Evolutionary conservation across 2,797 vertebrate genomes (phyloP).

Genomic region (Myiothlypis coronata): DNA sequence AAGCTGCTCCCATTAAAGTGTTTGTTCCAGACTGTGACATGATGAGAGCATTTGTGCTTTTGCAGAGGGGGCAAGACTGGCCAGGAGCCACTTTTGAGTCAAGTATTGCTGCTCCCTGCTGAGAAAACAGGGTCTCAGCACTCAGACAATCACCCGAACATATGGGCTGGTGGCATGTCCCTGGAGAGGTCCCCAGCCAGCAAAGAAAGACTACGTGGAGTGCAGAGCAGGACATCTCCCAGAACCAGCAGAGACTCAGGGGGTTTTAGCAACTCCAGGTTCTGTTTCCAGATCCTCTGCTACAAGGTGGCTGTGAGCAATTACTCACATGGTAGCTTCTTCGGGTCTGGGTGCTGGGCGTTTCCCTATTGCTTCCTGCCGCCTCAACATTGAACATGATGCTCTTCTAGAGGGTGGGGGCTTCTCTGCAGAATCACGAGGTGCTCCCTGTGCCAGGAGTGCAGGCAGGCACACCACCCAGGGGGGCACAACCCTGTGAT

Average conservation of each 20-base stretch:
- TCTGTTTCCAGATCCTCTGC: background rate
- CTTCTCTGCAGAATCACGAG: background rate
- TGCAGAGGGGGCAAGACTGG: rapidly evolving
- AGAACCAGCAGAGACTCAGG: background rate
- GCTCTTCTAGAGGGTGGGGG: background rate
- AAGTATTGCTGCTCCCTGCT: rapidly evolving
- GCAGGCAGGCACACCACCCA: rapidly evolving
- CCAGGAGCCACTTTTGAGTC: rapidly evolving
- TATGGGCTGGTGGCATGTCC: background rate
- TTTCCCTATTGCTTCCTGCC: background rate
- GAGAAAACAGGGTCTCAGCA: rapidly evolving
- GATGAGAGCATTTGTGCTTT: background rate
- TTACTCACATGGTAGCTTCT: background rate
- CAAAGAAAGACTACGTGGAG: background rate
- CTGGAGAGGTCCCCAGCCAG: background rate
- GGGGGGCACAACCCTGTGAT: background rate
- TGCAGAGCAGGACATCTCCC: background rate
- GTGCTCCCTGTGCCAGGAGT: background rate
- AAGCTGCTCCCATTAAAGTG: background rate
- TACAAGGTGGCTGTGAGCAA: background rate
- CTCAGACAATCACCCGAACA: rapidly evolving
- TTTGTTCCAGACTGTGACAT: background rate
- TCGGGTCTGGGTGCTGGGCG: background rate
- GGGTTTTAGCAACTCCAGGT: background rate
- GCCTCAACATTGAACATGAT: background rate